Conservation (phyloP, 2,113 vertebrate genomes). For the Cynopterus brachyotis region DNA sequence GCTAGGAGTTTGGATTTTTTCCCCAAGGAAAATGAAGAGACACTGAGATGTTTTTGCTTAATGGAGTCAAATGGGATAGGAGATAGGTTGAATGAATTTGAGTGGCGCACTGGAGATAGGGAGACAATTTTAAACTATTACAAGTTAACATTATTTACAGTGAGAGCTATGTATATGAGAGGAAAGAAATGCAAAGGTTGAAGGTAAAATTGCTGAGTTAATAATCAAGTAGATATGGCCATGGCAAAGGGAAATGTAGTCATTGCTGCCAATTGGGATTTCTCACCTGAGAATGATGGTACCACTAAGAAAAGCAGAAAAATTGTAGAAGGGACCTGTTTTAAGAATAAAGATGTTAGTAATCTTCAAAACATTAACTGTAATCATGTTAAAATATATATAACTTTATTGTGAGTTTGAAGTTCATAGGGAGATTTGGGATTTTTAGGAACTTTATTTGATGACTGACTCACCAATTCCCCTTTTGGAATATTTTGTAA, state of each 20-base stretch:
- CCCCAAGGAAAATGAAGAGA: not conserved
- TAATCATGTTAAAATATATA: not conserved
- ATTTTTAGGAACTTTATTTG: not conserved
- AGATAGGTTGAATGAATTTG: not conserved
- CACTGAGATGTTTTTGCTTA: not conserved
- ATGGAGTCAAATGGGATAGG: not conserved
- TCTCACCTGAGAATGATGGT: not conserved
- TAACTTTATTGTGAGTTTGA: not conserved
- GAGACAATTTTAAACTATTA: not conserved
- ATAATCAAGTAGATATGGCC: not conserved
- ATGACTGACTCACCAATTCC: not conserved
- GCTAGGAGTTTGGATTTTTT: not conserved
- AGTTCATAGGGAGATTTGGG: not conserved
- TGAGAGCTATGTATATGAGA: not conserved
- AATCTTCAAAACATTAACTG: not conserved
- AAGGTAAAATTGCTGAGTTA: not conserved
- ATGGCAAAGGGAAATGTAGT: not conserved
- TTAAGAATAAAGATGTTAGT: not conserved
- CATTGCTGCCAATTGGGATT: not conserved
- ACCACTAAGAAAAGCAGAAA: not conserved
- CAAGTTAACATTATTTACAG: not conserved
- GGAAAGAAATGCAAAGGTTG: not conserved
- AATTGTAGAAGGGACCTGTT: not conserved
- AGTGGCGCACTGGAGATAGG: not conserved
- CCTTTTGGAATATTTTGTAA: constrained; percentile 2